Evolutionary conservation across 2,888 invertebrate genomes (phyloP), one percentile per base, ranked within the genome.

Genomic region (Eueremaeus valkanovi): DNA sequence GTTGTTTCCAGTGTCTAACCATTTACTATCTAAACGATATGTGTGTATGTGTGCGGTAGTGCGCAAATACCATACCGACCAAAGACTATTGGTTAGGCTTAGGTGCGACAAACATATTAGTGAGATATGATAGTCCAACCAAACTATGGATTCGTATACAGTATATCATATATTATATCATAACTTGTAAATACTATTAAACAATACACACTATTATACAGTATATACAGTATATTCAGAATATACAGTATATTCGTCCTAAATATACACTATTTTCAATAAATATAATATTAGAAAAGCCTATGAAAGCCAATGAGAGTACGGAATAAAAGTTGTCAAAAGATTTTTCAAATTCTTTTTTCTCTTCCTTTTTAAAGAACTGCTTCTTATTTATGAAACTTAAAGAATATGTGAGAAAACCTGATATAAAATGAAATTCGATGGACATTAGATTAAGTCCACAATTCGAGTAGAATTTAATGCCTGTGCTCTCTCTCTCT

Each of bases 21-120:
- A 61, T 61, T 61, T 61, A 61, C 61, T 27, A 61, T 31, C 9
- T 16, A 21, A 51, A 51, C 51, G 51, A 21, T 51, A 51, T 51
- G 51, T 51, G 29, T 58, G 58, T 29, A 27, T 29, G 58, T 66
- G 36, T 66, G 36, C 33, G 66, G 33, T 66, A n/a, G 66, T 66
- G 66, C 66, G 66, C 66, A 66, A 31, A 66, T 66, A 66, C 66
- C 36, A n/a, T 31, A 33, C 21, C 36, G 33, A 3, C 36, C 18
- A 6, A 33, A 33, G 16, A 66, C 66, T 66, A 66, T 66, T 66
- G 66, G 66, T 66, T 66, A 33, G 27, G 58, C 13, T 66, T 31
- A 66, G 66, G 66, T 66, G 66, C 66, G 66, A 66, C 66, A 66
- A 66, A 36, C 58, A 36, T 66, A 66, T 66, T n/a, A 36, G 36